These are phyloP conservation scores for Percopsis omiscomaycus DNA, from an alignment of 2,797 vertebrate species.

Conservation along the genomic window DNA sequence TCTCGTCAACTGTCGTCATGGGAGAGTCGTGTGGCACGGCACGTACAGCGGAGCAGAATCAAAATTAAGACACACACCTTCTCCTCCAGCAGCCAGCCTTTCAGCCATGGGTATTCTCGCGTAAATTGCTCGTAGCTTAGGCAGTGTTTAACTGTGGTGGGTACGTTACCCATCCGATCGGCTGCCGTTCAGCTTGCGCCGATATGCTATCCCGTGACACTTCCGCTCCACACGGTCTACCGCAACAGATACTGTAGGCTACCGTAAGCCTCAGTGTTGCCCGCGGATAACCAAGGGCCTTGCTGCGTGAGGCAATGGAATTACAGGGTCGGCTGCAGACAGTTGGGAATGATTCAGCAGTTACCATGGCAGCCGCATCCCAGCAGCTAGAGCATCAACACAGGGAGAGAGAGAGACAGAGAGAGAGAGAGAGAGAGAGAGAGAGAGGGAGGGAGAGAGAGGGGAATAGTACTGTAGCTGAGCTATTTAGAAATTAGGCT, in stretches of 20 bases:
- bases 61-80: conserved; percentile 76
- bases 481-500: too few relatives aligned
- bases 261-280: conserved; percentile 6
- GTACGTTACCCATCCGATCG: conserved; percentile 84
- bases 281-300: conserved; percentile 31
- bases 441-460: conserved; percentile 15
- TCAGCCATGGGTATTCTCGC: conserved; percentile 84
- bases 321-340: conserved; percentile 43
- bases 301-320: conserved; percentile 41
- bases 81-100: conserved; percentile 73
- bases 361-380: conserved; percentile 76
- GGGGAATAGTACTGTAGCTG: conserved; percentile 10
- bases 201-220: conserved; percentile 18
- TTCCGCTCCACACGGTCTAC: conserved; percentile 10
- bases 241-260: neutral
- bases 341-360: conserved; percentile 73
- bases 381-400: conserved; percentile 41
- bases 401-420: conserved; percentile 12
- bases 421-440: conserved; percentile 1
- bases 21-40: conserved; percentile 3
- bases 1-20: too few relatives aligned
- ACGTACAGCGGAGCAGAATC: conserved; percentile 59
- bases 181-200: conserved; percentile 37
- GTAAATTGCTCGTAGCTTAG: conserved; percentile 87
- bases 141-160: conserved; percentile 88